Evolutionary conservation across 2,797 vertebrate species (phyloP), one percentile per base, ranked within the genome.

Genomic region (Argentina silus): DNA sequence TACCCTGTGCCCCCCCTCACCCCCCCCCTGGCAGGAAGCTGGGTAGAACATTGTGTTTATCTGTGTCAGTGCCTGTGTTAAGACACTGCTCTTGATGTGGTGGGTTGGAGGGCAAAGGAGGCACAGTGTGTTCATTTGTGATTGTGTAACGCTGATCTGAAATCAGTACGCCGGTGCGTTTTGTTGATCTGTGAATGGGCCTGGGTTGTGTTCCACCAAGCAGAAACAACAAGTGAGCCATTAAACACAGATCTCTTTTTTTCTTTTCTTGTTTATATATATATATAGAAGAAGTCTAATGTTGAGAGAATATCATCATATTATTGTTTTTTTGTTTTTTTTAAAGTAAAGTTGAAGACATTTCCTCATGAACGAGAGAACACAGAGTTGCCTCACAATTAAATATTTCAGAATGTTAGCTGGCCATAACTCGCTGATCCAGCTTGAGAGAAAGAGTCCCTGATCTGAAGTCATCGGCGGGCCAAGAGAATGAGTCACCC

Each of bases 21-120:
- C 21, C 17, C 36, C 3, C 53, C 66, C 59, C 57, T 67, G 53
- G 68, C 23, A 1, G 0, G 53, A 27, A 61, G 21, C 57, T 45
- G 51, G 43, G 69, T 62, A 50, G 77, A 48, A 23, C 15, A 67
- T 42, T 27, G 21, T 23, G 70, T 73, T 72, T 15, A 14, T 56
- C 15, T 51, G 45, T n/a, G 59, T 27, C 1, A 27, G 47, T n/a
- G 55, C 23, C 6, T 36, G 27, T 36, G 27, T 55, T 14, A 36
- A 57, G 73, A 72, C 71, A 12, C 47, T 61, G 66, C 65, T 73
- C 69, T n/a, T 14, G 17, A n/a, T 57, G 3, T 44, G 7, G 67
- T 68, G 66, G 5, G 43, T 53, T 51, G 27, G 50, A 55, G n/a
- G 42, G 44, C 15, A 45, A 4, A 14, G 12, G 42, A 19, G 6